These are phyloP conservation scores for Cuculus canorus DNA, from an alignment of 2,797 vertebrate species.

Conservation along the genomic window DNA sequence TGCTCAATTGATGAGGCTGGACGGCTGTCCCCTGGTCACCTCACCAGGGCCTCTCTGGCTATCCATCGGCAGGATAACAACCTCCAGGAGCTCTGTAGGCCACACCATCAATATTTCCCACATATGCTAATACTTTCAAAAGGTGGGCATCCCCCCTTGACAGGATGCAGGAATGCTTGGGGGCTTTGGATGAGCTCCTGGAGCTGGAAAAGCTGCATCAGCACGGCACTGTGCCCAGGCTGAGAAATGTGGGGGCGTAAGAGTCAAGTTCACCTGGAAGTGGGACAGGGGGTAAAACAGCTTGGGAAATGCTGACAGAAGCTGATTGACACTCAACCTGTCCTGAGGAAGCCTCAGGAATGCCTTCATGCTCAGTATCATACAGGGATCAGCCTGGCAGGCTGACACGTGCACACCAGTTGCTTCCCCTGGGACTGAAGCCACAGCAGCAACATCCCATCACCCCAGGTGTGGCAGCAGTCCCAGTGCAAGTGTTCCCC, in stretches of 20 bases:
- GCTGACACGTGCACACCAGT: constrained; percentile 7
- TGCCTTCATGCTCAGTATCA: not conserved
- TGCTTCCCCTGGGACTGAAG: not conserved
- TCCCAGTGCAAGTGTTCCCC: not conserved
- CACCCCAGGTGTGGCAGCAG: not conserved
- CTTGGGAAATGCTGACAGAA: constrained; percentile 64
- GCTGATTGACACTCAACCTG: constrained; percentile 38
- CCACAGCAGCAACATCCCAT: not conserved
- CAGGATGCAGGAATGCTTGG: constrained; percentile 40
- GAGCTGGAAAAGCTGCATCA: constrained; percentile 26
- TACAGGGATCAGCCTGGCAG: constrained; percentile 43
- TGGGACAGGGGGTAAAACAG: constrained; percentile 61
- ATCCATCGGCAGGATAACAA: not conserved
- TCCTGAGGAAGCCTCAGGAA: constrained; percentile 53
- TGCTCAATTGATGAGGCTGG: not conserved
- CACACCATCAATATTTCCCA: not conserved
- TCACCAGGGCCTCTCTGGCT: not conserved
- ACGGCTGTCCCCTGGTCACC: not conserved
- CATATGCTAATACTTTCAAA: not conserved
- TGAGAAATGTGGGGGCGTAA: constrained; percentile 62
- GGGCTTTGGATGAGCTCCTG: constrained; percentile 51
- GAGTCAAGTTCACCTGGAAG: constrained; percentile 57
- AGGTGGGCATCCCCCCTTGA: constrained; percentile 34
- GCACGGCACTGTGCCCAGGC: constrained; percentile 54
- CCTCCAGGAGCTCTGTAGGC: constrained; percentile 28